Evolutionary conservation across 2,888 invertebrate genomes (phyloP).

Genomic region (Glomeris marginata): DNA sequence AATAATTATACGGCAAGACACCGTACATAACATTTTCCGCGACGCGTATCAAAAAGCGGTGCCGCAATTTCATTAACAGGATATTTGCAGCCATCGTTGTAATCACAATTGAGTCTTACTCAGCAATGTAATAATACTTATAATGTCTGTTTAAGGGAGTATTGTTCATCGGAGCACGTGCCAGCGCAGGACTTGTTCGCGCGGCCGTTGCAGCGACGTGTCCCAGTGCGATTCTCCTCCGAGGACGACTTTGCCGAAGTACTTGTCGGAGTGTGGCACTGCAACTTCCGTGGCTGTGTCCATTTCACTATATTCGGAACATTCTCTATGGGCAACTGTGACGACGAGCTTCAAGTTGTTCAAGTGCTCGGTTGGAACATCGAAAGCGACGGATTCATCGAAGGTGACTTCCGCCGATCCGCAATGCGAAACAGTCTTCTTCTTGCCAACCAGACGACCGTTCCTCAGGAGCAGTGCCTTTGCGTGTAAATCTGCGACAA

Average conservation of each 20-base stretch:
- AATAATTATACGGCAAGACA: no score
- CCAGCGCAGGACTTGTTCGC: slow-evolving; percentile 10
- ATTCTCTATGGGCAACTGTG: background rate
- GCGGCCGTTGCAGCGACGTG: slow-evolving; percentile 6
- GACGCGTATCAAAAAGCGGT: no score
- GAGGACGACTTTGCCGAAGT: slow-evolving; percentile 7
- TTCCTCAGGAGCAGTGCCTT: background rate
- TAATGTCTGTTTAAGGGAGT: no score
- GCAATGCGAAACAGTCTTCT: slow-evolving; percentile 2
- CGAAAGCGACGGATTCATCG: slow-evolving; percentile 12
- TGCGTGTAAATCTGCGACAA: no score
- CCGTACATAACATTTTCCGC: no score
- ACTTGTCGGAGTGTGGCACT: background rate
- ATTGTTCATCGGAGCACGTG: slow-evolving; percentile 5
- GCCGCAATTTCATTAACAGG: no score
- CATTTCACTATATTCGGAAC: background rate
- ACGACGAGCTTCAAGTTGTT: slow-evolving; percentile 8
- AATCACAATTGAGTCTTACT: no score
- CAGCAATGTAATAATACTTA: no score
- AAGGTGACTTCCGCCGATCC: background rate
- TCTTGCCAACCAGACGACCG: slow-evolving; percentile 8
- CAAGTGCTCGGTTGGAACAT: slow-evolving; percentile 9
- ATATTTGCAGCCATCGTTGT: no score
- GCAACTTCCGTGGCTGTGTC: background rate
- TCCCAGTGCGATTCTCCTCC: slow-evolving; percentile 11